These are phyloP conservation scores for Budorcas taxicolor DNA, from an alignment of 2,113 vertebrate species.

Conservation along the genomic window DNA sequence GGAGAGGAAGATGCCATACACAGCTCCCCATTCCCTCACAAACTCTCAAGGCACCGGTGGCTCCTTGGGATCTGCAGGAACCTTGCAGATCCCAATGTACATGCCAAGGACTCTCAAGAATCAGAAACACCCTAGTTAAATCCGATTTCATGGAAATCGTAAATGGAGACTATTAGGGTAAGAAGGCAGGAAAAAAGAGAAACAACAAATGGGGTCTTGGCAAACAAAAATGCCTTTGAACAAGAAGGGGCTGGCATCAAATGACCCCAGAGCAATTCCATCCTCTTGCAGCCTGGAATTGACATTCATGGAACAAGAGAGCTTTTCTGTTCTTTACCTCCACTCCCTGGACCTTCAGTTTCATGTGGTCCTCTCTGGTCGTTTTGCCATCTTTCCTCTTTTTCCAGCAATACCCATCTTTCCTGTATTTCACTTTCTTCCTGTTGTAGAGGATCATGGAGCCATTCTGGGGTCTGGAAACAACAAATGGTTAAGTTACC, in stretches of 20 bases:
- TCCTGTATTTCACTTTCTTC: constrained; percentile 99
- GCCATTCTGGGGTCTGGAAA: constrained; percentile 98
- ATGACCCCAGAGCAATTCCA: neutral
- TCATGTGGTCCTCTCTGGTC: constrained; percentile 99
- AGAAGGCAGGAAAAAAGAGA: neutral
- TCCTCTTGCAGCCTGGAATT: rapidly evolving
- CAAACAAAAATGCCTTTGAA: neutral
- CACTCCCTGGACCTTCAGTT: constrained; percentile 98
- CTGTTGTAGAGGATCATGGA: constrained; percentile 99
- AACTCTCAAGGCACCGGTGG: neutral
- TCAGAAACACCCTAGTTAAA: rapidly evolving
- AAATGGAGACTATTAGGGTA: rapidly evolving
- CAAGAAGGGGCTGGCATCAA: rapidly evolving
- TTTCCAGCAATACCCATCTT: constrained; percentile 99
- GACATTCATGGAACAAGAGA: neutral
- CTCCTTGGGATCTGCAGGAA: neutral
- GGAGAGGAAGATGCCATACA: rapidly evolving
- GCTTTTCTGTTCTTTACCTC: constrained; percentile 86
- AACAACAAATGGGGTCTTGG: neutral
- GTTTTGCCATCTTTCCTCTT: constrained; percentile 99
- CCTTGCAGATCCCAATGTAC: neutral
- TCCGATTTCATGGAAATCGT: rapidly evolving
- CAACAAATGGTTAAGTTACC: constrained; percentile 72
- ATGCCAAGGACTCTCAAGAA: rapidly evolving
- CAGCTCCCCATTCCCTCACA: neutral